Conservation (phyloP, 1,140 invertebrate genomes). For the Helicoverpa zea region DNA sequence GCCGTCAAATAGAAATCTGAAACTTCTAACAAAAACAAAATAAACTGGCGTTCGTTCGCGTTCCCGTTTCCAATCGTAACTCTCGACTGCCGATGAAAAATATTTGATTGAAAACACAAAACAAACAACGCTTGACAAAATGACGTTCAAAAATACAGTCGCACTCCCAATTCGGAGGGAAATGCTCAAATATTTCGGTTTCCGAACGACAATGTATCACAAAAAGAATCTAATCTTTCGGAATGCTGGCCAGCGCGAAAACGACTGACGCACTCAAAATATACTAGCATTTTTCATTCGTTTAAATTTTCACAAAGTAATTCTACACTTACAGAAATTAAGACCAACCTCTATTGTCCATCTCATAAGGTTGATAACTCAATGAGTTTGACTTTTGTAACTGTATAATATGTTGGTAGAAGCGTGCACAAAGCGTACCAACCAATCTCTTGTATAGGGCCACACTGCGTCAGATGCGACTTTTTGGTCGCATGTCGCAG, state of each 20-base stretch:
- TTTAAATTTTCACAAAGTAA: constrained; percentile 29
- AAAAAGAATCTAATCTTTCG: constrained; percentile 32
- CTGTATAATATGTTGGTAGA: not conserved
- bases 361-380: not conserved
- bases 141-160: constrained; percentile 20
- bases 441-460: constrained; percentile 40
- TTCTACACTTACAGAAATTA: not conserved
- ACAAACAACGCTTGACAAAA: constrained; percentile 16
- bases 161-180: constrained; percentile 9
- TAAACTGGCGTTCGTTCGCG: not conserved
- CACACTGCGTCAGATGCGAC: constrained; percentile 6
- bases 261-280: constrained; percentile 29
- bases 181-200: constrained; percentile 29
- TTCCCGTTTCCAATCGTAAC: not conserved
- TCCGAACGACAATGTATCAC: constrained; percentile 25
- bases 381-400: not conserved
- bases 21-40: not conserved
- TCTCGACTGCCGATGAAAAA: not conserved
- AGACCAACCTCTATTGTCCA: not conserved
- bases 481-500: constrained; percentile 36
- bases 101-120: constrained; percentile 6
- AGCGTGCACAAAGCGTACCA: constrained; percentile 8
- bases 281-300: constrained; percentile 44
- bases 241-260: constrained; percentile 19
- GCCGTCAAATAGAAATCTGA: not conserved